Evolutionary conservation across 2,888 invertebrate species (phyloP).

Genomic region (Xanthostigma xanthostigma): DNA sequence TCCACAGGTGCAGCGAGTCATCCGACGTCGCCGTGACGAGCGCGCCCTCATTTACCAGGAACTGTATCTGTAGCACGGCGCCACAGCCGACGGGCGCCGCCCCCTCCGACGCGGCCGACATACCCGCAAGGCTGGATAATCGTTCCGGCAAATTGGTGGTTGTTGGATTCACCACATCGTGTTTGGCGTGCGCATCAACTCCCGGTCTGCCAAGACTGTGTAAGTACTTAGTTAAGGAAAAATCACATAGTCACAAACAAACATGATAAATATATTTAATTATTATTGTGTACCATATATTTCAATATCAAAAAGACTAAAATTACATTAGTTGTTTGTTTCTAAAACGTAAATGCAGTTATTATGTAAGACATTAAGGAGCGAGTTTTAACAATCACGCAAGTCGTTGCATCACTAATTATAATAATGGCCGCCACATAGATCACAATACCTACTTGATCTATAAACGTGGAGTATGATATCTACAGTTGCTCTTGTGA

Average conservation of each 20-base stretch:
- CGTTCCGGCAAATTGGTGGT: too few relatives aligned
- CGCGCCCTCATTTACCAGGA: constrained; percentile 94
- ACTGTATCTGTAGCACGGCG: constrained; percentile 81
- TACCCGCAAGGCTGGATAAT: constrained; percentile 3
- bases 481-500: too few relatives aligned
- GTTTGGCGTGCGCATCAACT: constrained; percentile 87
- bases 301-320: too few relatives aligned
- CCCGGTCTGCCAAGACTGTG: constrained; percentile 88
- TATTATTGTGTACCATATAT: neutral
- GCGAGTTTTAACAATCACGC: too few relatives aligned
- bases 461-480: too few relatives aligned
- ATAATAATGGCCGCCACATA: too few relatives aligned
- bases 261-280: constrained; percentile 6
- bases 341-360: too few relatives aligned
- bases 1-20: constrained; percentile 95
- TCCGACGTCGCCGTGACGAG: constrained; percentile 91
- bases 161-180: constrained; percentile 39
- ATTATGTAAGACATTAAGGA: too few relatives aligned
- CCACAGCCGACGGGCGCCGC: constrained; percentile 14
- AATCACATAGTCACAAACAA: constrained; percentile 6
- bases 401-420: too few relatives aligned
- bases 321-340: too few relatives aligned
- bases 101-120: constrained; percentile 17
- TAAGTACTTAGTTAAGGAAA: constrained; percentile 25
- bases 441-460: too few relatives aligned